Evolutionary conservation across 2,888 invertebrate species (phyloP).

Genomic region (Acanthosepion esculentum): DNA sequence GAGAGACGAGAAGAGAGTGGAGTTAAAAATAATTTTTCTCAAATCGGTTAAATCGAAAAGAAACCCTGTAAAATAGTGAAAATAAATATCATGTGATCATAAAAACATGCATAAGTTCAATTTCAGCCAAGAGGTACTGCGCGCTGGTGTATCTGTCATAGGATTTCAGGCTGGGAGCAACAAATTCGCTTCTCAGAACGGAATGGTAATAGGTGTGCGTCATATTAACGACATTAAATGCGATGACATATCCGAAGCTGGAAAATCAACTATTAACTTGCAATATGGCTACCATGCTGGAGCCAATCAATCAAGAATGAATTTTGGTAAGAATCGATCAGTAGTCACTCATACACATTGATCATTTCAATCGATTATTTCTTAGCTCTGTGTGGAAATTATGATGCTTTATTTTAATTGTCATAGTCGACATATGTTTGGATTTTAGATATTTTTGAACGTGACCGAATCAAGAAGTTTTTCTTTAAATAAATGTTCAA

Average conservation of each 20-base stretch:
- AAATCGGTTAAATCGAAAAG: no score
- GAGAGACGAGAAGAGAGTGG: neutral
- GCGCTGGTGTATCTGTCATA: constrained; percentile 54
- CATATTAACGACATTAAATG: constrained; percentile 66
- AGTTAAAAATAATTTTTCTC: no score
- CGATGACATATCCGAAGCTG: constrained; percentile 51
- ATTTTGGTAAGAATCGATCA: constrained; percentile 25
- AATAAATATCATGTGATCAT: no score
- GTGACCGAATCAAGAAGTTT: no score
- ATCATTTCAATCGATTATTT: no score
- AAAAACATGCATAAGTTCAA: constrained; percentile 52
- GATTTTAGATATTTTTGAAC: no score
- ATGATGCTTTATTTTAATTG: no score
- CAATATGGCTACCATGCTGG: constrained; percentile 64
- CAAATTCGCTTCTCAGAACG: constrained; percentile 62
- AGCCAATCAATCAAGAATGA: constrained; percentile 49
- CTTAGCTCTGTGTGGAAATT: no score
- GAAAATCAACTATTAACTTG: constrained; percentile 58
- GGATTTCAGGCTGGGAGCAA: constrained; percentile 62
- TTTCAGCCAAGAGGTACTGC: constrained; percentile 59
- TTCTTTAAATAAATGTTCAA: no score
- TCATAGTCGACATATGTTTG: no score
- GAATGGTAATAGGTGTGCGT: constrained; percentile 66
- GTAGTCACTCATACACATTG: neutral
- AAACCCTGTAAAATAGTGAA: no score